phyloP scores from a whole-genome alignment of 2,113 vertebrate genomes.

The Leptobrachium leishanense region DNA sequence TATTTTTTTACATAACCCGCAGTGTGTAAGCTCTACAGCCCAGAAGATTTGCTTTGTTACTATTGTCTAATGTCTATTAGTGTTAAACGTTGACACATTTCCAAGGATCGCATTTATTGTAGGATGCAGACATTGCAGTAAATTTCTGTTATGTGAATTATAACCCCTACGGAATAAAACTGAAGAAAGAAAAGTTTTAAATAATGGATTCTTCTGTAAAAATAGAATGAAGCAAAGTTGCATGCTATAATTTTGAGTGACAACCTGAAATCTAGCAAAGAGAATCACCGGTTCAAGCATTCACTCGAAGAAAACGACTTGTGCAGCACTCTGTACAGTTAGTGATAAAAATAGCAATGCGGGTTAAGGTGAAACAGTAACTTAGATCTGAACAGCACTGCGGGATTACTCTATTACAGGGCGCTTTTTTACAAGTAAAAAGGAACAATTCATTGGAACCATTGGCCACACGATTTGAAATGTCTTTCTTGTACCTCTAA shows the following conservation, averaged over 20 bases:
- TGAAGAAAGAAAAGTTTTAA: conserved; percentile 15
- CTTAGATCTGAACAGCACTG: conserved; percentile 10
- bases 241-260: conserved; percentile 39
- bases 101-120: not conserved
- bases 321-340: conserved; percentile 17
- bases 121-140: not conserved
- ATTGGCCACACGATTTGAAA: not conserved
- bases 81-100: not conserved
- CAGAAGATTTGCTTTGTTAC: not conserved
- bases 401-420: not conserved
- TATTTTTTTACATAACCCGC: not conserved
- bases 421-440: not conserved
- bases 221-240: conserved; percentile 32
- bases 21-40: not conserved
- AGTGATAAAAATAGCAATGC: conserved; percentile 25
- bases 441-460: not conserved
- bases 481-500: not conserved
- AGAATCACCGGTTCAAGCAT: conserved; percentile 18
- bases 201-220: conserved; percentile 29
- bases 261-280: conserved; percentile 26
- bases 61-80: not conserved
- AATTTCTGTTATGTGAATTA: conserved; percentile 18
- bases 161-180: conserved; percentile 12
- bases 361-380: conserved; percentile 22
- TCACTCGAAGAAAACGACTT: conserved; percentile 21